Conservation (phyloP, 2,888 invertebrate species). For the Xanthorhoe spadicearia region DNA sequence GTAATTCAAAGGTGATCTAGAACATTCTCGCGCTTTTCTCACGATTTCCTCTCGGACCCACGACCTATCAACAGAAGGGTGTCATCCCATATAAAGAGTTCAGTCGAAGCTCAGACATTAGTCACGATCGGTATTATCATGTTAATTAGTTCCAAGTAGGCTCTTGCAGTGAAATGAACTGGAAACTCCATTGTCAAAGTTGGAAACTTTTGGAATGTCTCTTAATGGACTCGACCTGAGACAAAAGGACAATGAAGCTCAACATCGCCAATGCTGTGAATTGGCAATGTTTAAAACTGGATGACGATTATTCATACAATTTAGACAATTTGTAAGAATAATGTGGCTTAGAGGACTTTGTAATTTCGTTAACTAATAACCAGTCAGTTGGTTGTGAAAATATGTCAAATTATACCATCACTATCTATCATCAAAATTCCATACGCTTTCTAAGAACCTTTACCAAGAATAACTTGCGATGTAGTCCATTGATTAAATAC, state of each 20-base stretch:
- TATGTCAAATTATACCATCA: not conserved
- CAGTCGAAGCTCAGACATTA: constrained; percentile 5
- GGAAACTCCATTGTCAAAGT: constrained; percentile 71
- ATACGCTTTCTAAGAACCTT: constrained; percentile 35
- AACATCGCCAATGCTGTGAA: constrained; percentile 6
- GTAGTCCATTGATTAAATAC: constrained; percentile 45
- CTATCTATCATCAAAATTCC: constrained; percentile 19
- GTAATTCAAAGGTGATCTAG: not conserved
- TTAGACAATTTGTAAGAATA: too few species aligned
- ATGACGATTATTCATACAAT: not conserved
- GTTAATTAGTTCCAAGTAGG: constrained; percentile 36
- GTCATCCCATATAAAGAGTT: constrained; percentile 1
- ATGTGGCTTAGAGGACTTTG: too few species aligned
- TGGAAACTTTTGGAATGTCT: constrained; percentile 66
- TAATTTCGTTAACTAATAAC: too few species aligned
- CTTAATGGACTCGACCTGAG: constrained; percentile 62
- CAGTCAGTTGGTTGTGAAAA: not conserved
- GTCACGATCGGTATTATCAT: constrained; percentile 32
- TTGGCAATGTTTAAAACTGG: constrained; percentile 13
- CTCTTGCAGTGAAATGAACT: constrained; percentile 70
- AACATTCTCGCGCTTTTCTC: not conserved
- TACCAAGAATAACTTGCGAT: constrained; percentile 39
- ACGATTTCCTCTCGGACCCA: not conserved
- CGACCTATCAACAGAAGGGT: not conserved
- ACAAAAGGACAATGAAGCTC: constrained; percentile 60